Base-by-base conservation (phyloP, 2,797 vertebrate genomes). In the Danio jaintianensis region DNA sequence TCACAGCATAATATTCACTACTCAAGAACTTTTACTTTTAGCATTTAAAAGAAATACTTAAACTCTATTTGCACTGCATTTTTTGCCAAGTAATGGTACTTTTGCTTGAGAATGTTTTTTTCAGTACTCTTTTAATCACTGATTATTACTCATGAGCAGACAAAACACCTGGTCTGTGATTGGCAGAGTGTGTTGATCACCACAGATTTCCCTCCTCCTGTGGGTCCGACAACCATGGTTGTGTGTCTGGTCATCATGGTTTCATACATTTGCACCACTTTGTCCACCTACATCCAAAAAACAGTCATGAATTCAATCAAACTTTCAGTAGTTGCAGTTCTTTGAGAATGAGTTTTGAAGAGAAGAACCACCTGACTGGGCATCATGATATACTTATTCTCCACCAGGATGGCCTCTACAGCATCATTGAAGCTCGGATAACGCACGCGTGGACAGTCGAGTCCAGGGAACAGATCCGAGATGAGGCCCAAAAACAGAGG, bases 221-320 rank as follows among this genome's bases (percentile, higher is more conserved):
- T 99, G 36, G 97, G 97, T 59, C 98, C 98, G 74, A 99, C 98
- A 77, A 98, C 88, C 97, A 99, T 98, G 0, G 97, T 98, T 0
- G 98, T 97, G 90, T 99, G 98, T 79, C 97, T 95, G 74, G 96
- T 99, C 89, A 99, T 91, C 97, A 99, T 99, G 4, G 98, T 99
- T 90, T 99, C 98, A 59, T 97, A 98, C 95, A 98, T 93, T 88
- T 99, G 98, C 63, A 99, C 95, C 81, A 99, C 96, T 93, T 99
- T 99, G 89, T 99, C 97, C 88, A 98, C 96, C 98, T 99, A 85
- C 79, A 84, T 83, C 7, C 16, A 56, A 6, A 73, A 59, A 43
- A 9, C 6, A 69, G 36, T 29, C n/a, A 70, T 22, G 1, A 22
- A 20, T 55, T 45, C n/a, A 36, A 42, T 77, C 6, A 20, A 29